A percentile compares a stretch with the other conserved stretches of the same genome.
These are phyloP conservation scores for Trinorchestia longiramus DNA, from an alignment of 1,140 invertebrate genomes.

Conservation along the genomic window DNA sequence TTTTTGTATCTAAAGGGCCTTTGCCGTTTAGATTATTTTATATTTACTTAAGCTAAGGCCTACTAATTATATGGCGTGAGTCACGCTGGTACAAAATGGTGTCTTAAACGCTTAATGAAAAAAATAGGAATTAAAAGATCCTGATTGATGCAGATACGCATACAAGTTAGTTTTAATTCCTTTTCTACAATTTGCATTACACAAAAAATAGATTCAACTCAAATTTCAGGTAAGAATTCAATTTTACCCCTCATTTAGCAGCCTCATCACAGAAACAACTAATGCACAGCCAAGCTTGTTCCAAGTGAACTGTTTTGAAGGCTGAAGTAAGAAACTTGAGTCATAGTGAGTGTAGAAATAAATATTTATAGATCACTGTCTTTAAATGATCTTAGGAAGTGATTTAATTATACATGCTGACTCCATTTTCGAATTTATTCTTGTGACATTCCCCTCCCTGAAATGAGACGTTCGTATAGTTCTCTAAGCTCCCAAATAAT, in stretches of 20 bases:
- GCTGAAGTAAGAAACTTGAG: too few species aligned
- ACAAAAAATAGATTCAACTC: too few species aligned
- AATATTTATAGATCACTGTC: not conserved
- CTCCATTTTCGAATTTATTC: not conserved
- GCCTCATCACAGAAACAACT: too few species aligned
- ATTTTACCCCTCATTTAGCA: not conserved
- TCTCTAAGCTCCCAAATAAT: not conserved
- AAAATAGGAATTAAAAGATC: not conserved
- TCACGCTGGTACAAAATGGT: not conserved
- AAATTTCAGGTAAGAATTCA: not conserved
- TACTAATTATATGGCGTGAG: not conserved
- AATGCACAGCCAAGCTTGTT: too few species aligned
- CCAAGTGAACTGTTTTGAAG: too few species aligned
- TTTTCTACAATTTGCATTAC: too few species aligned
- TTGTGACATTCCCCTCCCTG: not conserved
- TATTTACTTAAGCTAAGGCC: not conserved
- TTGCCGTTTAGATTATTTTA: not conserved
- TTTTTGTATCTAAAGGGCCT: not conserved
- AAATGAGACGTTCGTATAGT: not conserved
- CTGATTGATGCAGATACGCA: too few species aligned
- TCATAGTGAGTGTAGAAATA: too few species aligned
- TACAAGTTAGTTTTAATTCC: too few species aligned
- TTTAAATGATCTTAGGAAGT: not conserved
- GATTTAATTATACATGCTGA: not conserved
- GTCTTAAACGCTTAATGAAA: not conserved